Percentiles rank a stretch among this genome's conserved stretches.
These are phyloP conservation scores for Ploceus nigricollis DNA, from an alignment of 2,113 vertebrate genomes.

Conservation along the genomic window DNA sequence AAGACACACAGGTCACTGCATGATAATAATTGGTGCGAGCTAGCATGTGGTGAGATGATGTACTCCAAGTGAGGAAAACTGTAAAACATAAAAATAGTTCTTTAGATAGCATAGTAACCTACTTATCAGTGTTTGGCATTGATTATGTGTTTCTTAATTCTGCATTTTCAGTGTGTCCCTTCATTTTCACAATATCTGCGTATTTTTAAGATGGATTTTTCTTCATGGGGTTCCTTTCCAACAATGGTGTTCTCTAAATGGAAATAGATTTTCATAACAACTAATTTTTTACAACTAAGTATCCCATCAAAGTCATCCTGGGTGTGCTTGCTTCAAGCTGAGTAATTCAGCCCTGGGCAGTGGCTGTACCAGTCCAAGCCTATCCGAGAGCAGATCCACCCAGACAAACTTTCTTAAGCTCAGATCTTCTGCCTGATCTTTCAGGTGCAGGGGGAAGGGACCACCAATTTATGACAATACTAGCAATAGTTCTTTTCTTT, in stretches of 20 bases:
- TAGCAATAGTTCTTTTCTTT: neutral
- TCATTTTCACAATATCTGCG: neutral
- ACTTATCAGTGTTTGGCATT: neutral
- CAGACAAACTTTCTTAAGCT: neutral
- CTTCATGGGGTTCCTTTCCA: neutral
- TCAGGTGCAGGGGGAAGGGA: fast-evolving
- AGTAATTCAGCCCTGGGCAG: neutral
- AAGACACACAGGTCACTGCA: neutral
- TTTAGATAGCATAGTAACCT: neutral
- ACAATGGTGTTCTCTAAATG: neutral
- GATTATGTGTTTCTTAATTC: neutral
- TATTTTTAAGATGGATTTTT: neutral
- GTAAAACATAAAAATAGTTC: neutral
- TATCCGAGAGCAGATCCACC: fast-evolving
- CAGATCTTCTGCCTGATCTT: neutral
- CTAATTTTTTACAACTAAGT: neutral
- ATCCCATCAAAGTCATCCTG: neutral
- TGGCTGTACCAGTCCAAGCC: neutral
- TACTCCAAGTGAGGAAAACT: neutral
- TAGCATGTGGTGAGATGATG: neutral
- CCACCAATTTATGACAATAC: neutral
- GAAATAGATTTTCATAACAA: neutral
- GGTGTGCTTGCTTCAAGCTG: neutral
- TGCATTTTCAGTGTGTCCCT: neutral
- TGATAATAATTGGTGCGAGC: neutral